Conservation (phyloP, 1,140 invertebrate genomes). For the Palaemon carinicauda region DNA sequence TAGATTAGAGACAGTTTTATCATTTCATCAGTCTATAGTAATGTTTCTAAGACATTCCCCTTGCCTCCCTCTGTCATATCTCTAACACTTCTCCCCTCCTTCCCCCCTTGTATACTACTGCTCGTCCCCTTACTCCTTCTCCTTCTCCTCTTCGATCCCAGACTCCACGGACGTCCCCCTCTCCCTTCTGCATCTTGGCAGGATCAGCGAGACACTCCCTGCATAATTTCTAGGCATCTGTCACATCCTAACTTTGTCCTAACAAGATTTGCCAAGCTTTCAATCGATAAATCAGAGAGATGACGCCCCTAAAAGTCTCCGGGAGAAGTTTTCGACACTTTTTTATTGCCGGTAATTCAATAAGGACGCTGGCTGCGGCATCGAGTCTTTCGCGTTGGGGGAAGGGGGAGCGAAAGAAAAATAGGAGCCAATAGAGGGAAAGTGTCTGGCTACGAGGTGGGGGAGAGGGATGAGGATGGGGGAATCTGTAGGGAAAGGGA, state of each 20-base stretch:
- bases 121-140: too few species aligned
- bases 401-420: neutral
- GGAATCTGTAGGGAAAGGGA: neutral
- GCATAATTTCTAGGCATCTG: slow-evolving; percentile 35
- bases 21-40: too few species aligned
- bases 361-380: neutral
- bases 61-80: too few species aligned
- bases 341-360: slow-evolving; percentile 21
- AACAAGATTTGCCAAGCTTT: slow-evolving; percentile 24
- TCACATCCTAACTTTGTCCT: slow-evolving; percentile 29
- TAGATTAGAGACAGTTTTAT: too few species aligned
- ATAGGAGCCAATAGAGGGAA: neutral
- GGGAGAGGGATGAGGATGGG: neutral
- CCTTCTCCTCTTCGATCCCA: too few species aligned
- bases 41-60: too few species aligned
- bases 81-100: too few species aligned
- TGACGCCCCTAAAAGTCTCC: slow-evolving; percentile 14
- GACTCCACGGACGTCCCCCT: neutral
- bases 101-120: too few species aligned
- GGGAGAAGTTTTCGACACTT: neutral
- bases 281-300: slow-evolving; percentile 42
- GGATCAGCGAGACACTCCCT: neutral
- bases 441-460: neutral
- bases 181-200: neutral
- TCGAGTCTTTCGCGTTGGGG: neutral